Conservation (phyloP, 1,140 invertebrate genomes). For the Philotrypesis tridentata region DNA sequence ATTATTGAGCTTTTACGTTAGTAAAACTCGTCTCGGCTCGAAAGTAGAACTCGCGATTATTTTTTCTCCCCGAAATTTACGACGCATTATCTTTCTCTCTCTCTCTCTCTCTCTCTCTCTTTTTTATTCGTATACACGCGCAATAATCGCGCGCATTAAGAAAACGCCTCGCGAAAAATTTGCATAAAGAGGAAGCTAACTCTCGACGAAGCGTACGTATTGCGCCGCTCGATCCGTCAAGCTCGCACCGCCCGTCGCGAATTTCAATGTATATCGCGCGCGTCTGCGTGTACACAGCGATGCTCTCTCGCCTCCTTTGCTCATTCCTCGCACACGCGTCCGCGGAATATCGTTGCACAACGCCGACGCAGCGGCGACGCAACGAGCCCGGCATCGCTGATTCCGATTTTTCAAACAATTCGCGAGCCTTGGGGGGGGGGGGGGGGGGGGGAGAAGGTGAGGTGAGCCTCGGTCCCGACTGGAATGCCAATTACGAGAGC, state of each 20-base stretch:
- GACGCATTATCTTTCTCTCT: too few relatives aligned
- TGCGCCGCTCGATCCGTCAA: not conserved
- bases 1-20: too few relatives aligned
- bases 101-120: too few relatives aligned
- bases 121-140: too few relatives aligned
- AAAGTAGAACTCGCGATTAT: too few relatives aligned
- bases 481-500: slow-evolving; percentile 16
- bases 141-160: too few relatives aligned
- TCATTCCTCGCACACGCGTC: not conserved
- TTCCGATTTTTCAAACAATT: slow-evolving; percentile 1
- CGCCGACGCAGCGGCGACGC: not conserved
- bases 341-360: slow-evolving; percentile 4
- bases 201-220: not conserved
- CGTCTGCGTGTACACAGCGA: not conserved
- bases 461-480: not conserved
- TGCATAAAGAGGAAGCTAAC: not conserved
- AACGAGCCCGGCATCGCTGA: not conserved
- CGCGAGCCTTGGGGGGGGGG: not conserved
- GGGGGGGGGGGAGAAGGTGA: not conserved
- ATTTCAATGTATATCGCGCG: not conserved
- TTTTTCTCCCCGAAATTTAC: too few relatives aligned
- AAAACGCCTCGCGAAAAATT: too few relatives aligned
- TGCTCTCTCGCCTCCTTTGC: too few relatives aligned
- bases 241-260: not conserved
- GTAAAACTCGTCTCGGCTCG: too few relatives aligned